Percentiles rank a stretch among this genome's conserved stretches.
Conservation (phyloP, 2,113 vertebrate genomes). For the Psephotus haematonotus region DNA sequence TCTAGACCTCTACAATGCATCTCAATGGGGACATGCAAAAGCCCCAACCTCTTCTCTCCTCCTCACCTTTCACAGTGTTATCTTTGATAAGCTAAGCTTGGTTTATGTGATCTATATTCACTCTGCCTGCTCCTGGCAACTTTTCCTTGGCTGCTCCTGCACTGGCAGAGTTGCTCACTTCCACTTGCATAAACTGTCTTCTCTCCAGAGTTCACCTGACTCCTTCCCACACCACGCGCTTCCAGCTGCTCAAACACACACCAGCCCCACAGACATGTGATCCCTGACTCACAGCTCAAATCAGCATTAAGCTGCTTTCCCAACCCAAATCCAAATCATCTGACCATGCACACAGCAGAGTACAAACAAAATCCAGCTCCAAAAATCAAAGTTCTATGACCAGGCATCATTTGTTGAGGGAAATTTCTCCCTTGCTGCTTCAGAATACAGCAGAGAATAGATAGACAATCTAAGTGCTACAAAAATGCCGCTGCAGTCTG, state of each 20-base stretch:
- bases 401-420: background rate
- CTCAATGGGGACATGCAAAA: background rate
- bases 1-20: background rate
- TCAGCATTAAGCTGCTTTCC: constrained; percentile 46
- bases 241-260: background rate
- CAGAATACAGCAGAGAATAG: background rate
- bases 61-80: background rate
- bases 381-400: background rate
- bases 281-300: background rate
- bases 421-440: background rate
- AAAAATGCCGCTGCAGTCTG: background rate
- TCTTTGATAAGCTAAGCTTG: background rate
- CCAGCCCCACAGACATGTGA: background rate
- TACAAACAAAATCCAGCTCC: background rate
- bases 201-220: rapidly evolving
- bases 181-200: background rate
- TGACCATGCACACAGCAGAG: background rate
- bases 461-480: background rate
- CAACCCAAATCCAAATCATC: constrained; percentile 42
- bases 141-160: background rate
- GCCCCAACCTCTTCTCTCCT: background rate
- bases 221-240: rapidly evolving
- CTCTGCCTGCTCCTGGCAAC: background rate
- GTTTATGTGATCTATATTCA: background rate
- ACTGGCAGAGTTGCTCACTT: background rate